Evolutionary conservation across 1,140 invertebrate genomes (phyloP).

Genomic region (Propsilocerus akamusi): DNA sequence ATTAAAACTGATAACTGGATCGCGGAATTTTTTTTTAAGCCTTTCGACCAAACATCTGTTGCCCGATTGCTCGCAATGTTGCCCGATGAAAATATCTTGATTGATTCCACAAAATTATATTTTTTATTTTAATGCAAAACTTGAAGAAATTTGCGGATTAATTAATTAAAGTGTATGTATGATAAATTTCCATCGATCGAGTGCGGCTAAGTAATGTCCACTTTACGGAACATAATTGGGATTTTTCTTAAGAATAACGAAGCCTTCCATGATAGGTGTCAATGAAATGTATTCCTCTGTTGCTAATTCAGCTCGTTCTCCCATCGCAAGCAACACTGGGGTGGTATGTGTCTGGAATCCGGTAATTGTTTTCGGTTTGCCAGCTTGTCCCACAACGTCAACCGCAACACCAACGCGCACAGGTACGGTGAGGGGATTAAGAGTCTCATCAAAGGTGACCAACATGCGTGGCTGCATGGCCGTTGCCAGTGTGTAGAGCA

Average conservation of each 20-base stretch:
- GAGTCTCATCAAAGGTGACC: conserved; percentile 96
- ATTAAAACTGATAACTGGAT: too few relatives aligned
- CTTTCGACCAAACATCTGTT: too few relatives aligned
- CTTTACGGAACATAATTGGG: conserved; percentile 23
- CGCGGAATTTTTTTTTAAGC: too few relatives aligned
- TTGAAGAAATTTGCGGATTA: too few relatives aligned
- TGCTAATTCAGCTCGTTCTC: conserved; percentile 93
- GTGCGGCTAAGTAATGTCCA: too few relatives aligned
- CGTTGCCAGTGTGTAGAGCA: conserved; percentile 85
- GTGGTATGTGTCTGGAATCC: conserved; percentile 99
- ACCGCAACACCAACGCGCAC: conserved; percentile 96
- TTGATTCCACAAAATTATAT: too few relatives aligned
- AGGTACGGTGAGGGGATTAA: conserved; percentile 84
- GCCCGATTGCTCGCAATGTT: too few relatives aligned
- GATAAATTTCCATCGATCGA: too few relatives aligned
- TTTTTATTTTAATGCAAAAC: too few relatives aligned
- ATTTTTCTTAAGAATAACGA: conserved; percentile 96
- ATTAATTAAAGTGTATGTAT: too few relatives aligned
- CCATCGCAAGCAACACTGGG: conserved; percentile 88
- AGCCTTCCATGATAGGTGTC: conserved; percentile 96
- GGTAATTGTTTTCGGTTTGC: conserved; percentile 98
- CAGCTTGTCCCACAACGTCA: conserved; percentile 98
- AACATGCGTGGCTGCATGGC: conserved; percentile 99
- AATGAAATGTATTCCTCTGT: conserved; percentile 94
- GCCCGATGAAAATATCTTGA: too few relatives aligned